Percentiles rank a stretch among this genome's conserved stretches.
These are phyloP conservation scores for Montipora cactus DNA, from an alignment of 64 coral and sea anemone genomes.

Conservation along the genomic window DNA sequence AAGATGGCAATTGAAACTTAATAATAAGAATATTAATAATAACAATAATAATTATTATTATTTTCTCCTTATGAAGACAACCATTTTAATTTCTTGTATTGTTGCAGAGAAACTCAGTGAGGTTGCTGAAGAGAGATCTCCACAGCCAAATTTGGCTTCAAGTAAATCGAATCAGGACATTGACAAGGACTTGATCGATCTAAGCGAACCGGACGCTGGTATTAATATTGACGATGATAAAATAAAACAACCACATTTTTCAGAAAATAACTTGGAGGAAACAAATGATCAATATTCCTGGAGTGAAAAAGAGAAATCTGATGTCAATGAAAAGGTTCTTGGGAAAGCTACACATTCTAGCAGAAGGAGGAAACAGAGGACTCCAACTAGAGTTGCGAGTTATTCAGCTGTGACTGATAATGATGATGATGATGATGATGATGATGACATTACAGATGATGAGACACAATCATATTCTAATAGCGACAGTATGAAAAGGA, in stretches of 20 bases:
- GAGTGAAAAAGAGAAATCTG: not conserved
- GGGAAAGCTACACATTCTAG: not conserved
- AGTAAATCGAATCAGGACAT: slow-evolving; percentile 10
- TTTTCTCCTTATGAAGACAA: not conserved
- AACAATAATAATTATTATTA: not conserved
- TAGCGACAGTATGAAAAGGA: slow-evolving; percentile 21
- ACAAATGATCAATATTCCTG: not conserved
- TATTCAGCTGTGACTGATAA: not conserved
- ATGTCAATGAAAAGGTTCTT: not conserved
- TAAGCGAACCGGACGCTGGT: not conserved
- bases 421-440: not conserved
- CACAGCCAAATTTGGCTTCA: not conserved
- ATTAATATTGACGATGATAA: not conserved
- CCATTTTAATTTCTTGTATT: not conserved
- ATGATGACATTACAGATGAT: slow-evolving; percentile 50
- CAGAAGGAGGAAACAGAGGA: slow-evolving; percentile 40
- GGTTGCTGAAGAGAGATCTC: slow-evolving; percentile 2
- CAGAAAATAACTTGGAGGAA: not conserved
- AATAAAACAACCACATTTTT: not conserved
- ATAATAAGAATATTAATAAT: no score
- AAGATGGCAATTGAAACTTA: no score
- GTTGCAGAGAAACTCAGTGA: not conserved
- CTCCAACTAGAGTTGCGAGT: not conserved
- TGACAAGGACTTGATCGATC: not conserved
- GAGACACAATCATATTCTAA: slow-evolving; percentile 37